Percentiles rank a stretch among this genome's conserved stretches.
Conservation (phyloP, 2,797 vertebrate genomes). For the Poeciliopsis gracilis region DNA sequence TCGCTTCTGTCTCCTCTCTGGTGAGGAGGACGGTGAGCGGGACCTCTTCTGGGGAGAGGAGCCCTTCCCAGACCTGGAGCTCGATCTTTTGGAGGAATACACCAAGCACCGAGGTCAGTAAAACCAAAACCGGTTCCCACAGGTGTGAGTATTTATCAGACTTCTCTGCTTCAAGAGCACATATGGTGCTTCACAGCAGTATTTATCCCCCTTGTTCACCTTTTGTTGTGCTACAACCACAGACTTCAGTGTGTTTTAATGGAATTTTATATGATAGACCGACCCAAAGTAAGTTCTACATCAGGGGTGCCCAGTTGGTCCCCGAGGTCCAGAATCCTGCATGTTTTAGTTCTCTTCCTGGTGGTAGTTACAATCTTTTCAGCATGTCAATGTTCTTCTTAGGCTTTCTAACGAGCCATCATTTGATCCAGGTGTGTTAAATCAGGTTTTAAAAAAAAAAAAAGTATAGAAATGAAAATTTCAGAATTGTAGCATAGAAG, state of each 20-base stretch:
- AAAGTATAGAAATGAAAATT: too few relatives aligned
- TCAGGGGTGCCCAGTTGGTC: too few relatives aligned
- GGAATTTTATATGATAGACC: too few relatives aligned
- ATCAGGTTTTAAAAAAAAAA: too few relatives aligned
- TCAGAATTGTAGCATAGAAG: background rate
- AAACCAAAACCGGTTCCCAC: slow-evolving; percentile 52
- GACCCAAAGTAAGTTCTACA: too few relatives aligned
- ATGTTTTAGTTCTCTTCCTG: too few relatives aligned
- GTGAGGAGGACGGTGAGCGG: slow-evolving; percentile 92
- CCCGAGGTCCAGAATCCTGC: too few relatives aligned
- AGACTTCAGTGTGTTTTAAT: background rate
- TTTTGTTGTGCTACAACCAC: background rate
- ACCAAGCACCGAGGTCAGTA: slow-evolving; percentile 84
- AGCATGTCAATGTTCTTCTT: too few relatives aligned
- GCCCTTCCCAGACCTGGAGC: slow-evolving; percentile 98
- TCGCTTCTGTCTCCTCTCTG: slow-evolving; percentile 93
- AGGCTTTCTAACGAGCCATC: too few relatives aligned
- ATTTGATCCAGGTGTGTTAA: too few relatives aligned
- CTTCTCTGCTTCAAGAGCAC: slow-evolving; percentile 47
- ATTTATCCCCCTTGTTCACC: background rate
- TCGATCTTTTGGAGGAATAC: slow-evolving; percentile 98
- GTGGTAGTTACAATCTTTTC: too few relatives aligned
- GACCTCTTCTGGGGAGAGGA: slow-evolving; percentile 96
- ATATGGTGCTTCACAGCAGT: background rate
- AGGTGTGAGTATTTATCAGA: slow-evolving; percentile 67